These are phyloP conservation scores for Dicrostonyx torquatus DNA, from an alignment of 2,797 vertebrate species.

Conservation along the genomic window DNA sequence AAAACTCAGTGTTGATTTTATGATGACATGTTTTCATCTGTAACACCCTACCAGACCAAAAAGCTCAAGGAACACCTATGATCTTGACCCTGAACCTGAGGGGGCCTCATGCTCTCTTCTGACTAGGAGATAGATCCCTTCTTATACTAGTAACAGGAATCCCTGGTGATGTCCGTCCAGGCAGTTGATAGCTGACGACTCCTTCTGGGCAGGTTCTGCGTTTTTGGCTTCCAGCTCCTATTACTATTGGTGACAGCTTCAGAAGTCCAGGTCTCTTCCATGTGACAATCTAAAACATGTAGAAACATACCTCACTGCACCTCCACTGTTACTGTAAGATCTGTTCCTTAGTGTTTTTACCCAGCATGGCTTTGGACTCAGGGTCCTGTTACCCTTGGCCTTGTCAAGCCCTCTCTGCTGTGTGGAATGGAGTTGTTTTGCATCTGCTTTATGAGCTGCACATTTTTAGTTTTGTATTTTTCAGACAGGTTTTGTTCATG, in stretches of 20 bases:
- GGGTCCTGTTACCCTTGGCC: background rate
- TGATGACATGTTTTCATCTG: background rate
- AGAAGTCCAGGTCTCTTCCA: background rate
- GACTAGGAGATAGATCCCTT: background rate
- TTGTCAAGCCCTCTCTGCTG: background rate
- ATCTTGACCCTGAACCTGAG: background rate
- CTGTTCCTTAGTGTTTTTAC: background rate
- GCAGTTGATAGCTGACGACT: background rate
- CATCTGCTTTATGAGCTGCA: background rate
- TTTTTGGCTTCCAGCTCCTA: background rate
- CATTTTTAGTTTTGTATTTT: background rate
- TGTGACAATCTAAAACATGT: background rate
- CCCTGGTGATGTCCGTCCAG: background rate
- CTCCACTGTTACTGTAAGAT: accelerated
- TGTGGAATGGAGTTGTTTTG: background rate
- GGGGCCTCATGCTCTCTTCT: background rate
- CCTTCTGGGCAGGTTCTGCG: background rate
- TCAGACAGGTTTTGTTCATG: background rate
- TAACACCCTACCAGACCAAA: background rate
- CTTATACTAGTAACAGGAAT: background rate
- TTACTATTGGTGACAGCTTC: background rate
- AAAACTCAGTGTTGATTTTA: background rate
- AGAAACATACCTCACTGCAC: background rate
- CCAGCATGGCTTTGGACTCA: accelerated
- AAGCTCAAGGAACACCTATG: background rate